Base-by-base conservation (phyloP, 2,113 vertebrate genomes). In the Dolichotis patagonum region DNA sequence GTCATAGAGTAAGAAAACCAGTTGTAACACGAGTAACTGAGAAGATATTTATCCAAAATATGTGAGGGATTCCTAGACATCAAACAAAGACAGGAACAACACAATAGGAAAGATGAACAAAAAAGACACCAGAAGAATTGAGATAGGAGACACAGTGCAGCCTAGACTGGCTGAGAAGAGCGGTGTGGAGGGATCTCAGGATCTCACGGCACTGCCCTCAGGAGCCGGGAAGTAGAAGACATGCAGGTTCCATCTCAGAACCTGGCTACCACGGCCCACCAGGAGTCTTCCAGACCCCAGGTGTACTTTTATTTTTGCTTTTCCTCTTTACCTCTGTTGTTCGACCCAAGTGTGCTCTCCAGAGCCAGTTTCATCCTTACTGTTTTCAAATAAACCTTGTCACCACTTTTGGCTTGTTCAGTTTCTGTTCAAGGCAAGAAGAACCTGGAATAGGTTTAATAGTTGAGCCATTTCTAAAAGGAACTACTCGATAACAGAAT, bases 41-140 rank as follows among this genome's bases (percentile, higher is more conserved):
- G 63, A 71, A 83, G n/a, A 54, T 38, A 82, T 96, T 69, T 46
- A 87, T 75, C 41, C 73, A 89, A 95, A 95, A 94, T 35, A 90
- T 35, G 30, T 46, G 83, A 85, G 91, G 24, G 83, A 73, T 19
- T 84, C 19, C 41, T 81, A 88, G 77, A 81, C 85, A 60, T 73
- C 94, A 95, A 63, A 58, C 9, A 69, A 88, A 60, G 46, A 52
- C 43, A 85, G 16, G 77, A 54, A 62, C 17, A 58, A 49, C 30
- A n/a, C 43, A 73, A 41, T 3, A 69, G 49, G 60, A 81, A 87
- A 24, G 41, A 41, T 0, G 17, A 77, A 9, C 3, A 28, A 9
- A 78, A 6, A 88, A 90, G 32, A 58, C 46, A 30, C 54, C 62
- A 24, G 41, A 91, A 85, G 52, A 32, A 58, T 22, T 78, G 26